Evolutionary conservation across 2,113 vertebrate genomes (phyloP), one percentile per base, ranked within the genome.

Genomic region (Vidua macroura): DNA sequence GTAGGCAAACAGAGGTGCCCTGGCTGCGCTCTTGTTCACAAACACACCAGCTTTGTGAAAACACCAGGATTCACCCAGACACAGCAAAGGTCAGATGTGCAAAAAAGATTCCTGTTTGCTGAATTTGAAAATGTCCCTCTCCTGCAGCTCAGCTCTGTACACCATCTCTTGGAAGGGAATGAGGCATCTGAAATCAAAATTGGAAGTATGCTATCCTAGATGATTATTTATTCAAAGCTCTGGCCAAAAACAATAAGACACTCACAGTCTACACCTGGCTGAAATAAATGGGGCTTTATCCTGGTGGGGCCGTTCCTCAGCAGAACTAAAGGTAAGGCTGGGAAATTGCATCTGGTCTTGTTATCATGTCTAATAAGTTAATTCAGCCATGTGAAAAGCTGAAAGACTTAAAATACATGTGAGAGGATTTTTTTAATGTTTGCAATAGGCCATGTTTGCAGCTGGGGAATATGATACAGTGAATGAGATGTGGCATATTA

Each of bases 51-150:
- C 43, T 52, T 30, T 46, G 33, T 52, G 49, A 62, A 69, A 33
- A 62, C 3, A 6, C 12, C 41, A 7, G 0, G 3, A 18, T 43
- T 78, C 69, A 69, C 31, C 27, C 39, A 39, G n/a, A 20, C 2
- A 1, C 37, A 19, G 25, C 14, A 27, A 79, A 55, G 22, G 25
- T 17, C 51, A 51, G 23, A 8, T 0, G 0, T 19, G 48, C 30
- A 28, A 17, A 77, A 37, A 39, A 19, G 19, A 52, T 37, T 81
- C 55, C 48, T 48, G 4, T 18, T 48, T 27, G 27, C 64, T 37
- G 67, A 48, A 52, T 43, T 0, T 78, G 24, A 60, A 68, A 82
- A 75, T 9, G 58, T 15, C 33, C 18, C n/a, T 7, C 28, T 75
- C 52, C 48, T 37, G 31, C 52, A 78, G 41, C 30, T 92, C 27